A percentile compares a stretch with the other conserved stretches of the same genome.
phyloP scores from a whole-genome alignment of 2,888 invertebrate species.

The Phengaris alcon region DNA sequence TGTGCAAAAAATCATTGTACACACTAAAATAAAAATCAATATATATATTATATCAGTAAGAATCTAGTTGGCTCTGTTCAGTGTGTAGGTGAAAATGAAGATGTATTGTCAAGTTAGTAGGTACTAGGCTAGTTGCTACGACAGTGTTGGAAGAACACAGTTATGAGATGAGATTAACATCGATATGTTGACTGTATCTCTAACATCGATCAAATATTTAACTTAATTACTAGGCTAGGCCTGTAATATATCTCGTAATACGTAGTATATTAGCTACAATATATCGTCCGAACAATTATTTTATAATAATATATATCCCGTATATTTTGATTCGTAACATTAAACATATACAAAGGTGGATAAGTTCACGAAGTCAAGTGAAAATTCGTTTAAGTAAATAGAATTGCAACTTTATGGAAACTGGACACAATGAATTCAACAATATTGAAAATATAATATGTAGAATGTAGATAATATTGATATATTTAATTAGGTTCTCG shows the following conservation, averaged over 20 bases:
- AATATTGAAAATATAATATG: background rate
- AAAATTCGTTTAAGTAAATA: slow-evolving; percentile 18
- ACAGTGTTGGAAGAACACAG: slow-evolving; percentile 72
- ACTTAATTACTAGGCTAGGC: slow-evolving; percentile 39
- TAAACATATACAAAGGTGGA: slow-evolving; percentile 20
- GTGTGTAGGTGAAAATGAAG: slow-evolving; percentile 34
- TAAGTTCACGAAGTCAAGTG: slow-evolving; percentile 13
- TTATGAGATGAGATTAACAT: slow-evolving; percentile 53
- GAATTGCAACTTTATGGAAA: background rate
- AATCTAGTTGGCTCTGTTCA: too few species aligned
- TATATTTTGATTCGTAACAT: slow-evolving; percentile 20
- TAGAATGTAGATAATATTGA: background rate
- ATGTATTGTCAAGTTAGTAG: slow-evolving; percentile 65
- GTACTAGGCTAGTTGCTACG: slow-evolving; percentile 51
- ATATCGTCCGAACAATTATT: slow-evolving; percentile 19
- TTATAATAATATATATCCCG: slow-evolving; percentile 8
- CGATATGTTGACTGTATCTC: slow-evolving; percentile 69
- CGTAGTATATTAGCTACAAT: slow-evolving; percentile 11
- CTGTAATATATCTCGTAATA: slow-evolving; percentile 33
- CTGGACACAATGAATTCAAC: background rate
- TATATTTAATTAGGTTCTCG: slow-evolving; percentile 34
- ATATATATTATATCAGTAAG: too few species aligned
- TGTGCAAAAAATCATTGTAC: too few species aligned
- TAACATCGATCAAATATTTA: slow-evolving; percentile 62
- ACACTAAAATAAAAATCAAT: too few species aligned